Evolutionary conservation across 2,113 vertebrate genomes (phyloP).

Genomic region (Mormyrus iriodes): DNA sequence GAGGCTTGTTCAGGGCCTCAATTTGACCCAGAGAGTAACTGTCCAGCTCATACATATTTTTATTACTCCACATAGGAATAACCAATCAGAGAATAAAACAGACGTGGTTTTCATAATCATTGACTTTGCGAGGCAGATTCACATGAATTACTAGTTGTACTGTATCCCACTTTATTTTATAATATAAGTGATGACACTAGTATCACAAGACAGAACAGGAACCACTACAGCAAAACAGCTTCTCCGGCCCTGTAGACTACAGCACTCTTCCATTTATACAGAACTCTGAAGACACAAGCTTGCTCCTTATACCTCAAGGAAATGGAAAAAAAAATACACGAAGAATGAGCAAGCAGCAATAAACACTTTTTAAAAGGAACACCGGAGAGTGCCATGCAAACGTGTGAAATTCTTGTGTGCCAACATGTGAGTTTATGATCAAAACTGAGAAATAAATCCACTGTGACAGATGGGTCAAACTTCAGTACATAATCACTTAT

Average conservation of each 20-base stretch:
- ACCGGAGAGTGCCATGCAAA: not conserved
- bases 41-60: not conserved
- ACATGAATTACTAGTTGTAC: not conserved
- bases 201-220: not conserved
- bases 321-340: constrained; percentile 29
- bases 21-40: not conserved
- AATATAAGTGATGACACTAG: not conserved
- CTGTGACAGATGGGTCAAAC: not conserved
- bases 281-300: no score
- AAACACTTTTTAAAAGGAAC: constrained; percentile 28
- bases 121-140: not conserved
- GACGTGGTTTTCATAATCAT: not conserved
- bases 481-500: not conserved
- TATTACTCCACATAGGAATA: not conserved
- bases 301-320: constrained; percentile 37
- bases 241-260: not conserved
- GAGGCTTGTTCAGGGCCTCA: not conserved
- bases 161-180: not conserved
- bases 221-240: not conserved
- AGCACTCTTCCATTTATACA: constrained; percentile 38
- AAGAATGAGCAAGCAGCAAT: constrained; percentile 34
- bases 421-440: constrained; percentile 19
- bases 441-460: not conserved
- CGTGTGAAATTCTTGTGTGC: constrained; percentile 33
- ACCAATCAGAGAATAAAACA: not conserved